phyloP scores from a whole-genome alignment of 2,113 vertebrate genomes.

The Tylochromis polylepis region DNA sequence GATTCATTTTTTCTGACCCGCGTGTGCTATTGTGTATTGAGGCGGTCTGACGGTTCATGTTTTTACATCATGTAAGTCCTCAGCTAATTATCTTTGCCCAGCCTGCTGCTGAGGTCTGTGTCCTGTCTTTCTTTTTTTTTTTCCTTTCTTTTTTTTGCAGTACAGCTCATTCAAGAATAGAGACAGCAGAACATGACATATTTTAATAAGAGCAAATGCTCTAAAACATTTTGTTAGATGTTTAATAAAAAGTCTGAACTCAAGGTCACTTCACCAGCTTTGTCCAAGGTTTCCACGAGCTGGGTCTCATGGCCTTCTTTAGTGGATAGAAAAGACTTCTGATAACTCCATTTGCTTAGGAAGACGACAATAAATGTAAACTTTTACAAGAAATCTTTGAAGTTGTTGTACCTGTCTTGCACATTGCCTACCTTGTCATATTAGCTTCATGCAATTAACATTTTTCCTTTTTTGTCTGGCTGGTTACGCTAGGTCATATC shows the following conservation, averaged over 20 bases:
- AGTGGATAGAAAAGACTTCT: not conserved
- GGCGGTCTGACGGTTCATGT: not conserved
- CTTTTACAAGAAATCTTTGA: not conserved
- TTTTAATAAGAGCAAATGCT: not conserved
- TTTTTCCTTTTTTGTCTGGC: not conserved
- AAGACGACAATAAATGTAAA: not conserved
- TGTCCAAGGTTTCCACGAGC: not conserved
- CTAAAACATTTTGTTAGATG: not conserved
- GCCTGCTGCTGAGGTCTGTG: not conserved
- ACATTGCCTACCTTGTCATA: not conserved
- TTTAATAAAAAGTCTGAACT: not conserved
- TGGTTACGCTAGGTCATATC: not conserved
- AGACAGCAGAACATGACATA: not conserved
- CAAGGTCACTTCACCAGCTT: not conserved
- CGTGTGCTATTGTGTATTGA: slow-evolving; percentile 2
- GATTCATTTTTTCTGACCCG: slow-evolving; percentile 57
- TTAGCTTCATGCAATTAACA: not conserved
- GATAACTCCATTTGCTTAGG: not conserved
- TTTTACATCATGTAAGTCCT: slow-evolving; percentile 23
- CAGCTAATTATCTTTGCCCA: slow-evolving; percentile 10
- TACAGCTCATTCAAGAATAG: not conserved
- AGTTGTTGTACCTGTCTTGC: not conserved
- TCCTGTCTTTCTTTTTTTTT: not conserved
- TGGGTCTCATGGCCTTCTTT: not conserved
- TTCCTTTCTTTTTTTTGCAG: not conserved